Evolutionary conservation across 2,888 invertebrate genomes (phyloP), one percentile per base, ranked within the genome.

Genomic region (Deilephila elpenor): DNA sequence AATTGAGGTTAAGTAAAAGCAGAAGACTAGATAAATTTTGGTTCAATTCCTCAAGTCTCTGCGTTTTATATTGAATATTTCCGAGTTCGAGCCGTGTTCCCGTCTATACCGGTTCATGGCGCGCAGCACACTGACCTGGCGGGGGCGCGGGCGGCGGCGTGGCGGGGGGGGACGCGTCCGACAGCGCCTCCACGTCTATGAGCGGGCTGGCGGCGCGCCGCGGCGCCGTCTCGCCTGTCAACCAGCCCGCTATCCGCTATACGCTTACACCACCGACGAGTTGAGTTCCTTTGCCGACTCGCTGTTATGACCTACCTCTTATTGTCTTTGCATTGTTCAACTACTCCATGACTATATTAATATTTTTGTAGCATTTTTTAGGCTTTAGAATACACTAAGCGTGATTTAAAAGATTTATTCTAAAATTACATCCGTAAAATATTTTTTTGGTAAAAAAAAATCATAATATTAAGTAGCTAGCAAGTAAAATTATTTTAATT

Each of bases 121-220:
- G 75, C 78, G 76, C 76, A 77, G 74, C 80, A 81, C 78, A 96
- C 96, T 96, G 96, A 96, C 96, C 96, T 96, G 95, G 72, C 53
- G 70, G 83, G 81, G 76, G 77, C 84, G 83, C 81, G 81, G 88
- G 86, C 86, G 94, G 95, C 83, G 95, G 95, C 83, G 91, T 90
- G 84, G 95, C 95, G 86, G 95, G 94, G 82, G 92, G 91, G 84
- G 95, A 95, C 85, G 95, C 95, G 87, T 96, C 96, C 80, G 96
- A 96, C 81, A 96, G 95, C 84, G 95, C 95, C 91, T 96, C 96
- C 88, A 96, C 96, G 92, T 96, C 96, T 87, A 96, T 96, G 91
- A 96, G 95, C 86, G 96, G 96, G 92, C 96, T 96, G 93, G 95
- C 86, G 94, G 94, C 89, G 92, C 95, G 91, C 90, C 95, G 89